phyloP scores from a whole-genome alignment of 2,888 invertebrate species.

The Sussaba pulchella region DNA sequence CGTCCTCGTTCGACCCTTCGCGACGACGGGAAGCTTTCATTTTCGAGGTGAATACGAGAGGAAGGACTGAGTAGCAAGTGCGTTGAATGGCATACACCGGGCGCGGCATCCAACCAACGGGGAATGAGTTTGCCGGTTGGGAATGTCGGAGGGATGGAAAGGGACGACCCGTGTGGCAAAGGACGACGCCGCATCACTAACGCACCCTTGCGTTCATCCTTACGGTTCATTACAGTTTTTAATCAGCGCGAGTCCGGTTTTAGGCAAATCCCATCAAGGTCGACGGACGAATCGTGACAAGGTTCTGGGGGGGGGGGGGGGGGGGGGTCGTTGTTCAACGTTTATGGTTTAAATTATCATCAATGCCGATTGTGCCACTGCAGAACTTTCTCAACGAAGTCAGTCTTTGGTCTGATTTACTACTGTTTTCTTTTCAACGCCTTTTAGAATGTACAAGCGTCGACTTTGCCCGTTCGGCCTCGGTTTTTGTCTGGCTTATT shows the following conservation, averaged over 20 bases:
- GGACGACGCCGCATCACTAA: neutral
- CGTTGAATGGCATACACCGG: constrained; percentile 18
- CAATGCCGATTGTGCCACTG: neutral
- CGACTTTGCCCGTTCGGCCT: neutral
- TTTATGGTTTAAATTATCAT: neutral
- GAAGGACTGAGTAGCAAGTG: constrained; percentile 35
- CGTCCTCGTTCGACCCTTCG: constrained; percentile 46
- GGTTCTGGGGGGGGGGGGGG: no score
- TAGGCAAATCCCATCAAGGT: neutral
- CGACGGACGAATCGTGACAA: neutral
- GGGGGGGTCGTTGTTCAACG: neutral
- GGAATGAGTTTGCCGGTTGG: constrained; percentile 18
- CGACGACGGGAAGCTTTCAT: constrained; percentile 42
- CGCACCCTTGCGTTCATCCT: constrained; percentile 62
- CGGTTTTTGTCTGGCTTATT: constrained; percentile 9
- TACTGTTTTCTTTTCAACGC: constrained; percentile 4
- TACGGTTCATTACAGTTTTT: constrained; percentile 75
- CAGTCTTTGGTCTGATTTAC: constrained; percentile 10
- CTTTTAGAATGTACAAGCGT: constrained; percentile 2
- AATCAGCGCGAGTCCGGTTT: constrained; percentile 69
- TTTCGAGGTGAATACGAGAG: constrained; percentile 41
- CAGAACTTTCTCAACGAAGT: neutral
- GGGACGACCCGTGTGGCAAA: neutral
- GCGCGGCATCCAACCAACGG: neutral
- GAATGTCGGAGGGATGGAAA: constrained; percentile 1